phyloP scores from a whole-genome alignment of 1,140 invertebrate genomes.

The Pogonomyrmex barbatus region DNA sequence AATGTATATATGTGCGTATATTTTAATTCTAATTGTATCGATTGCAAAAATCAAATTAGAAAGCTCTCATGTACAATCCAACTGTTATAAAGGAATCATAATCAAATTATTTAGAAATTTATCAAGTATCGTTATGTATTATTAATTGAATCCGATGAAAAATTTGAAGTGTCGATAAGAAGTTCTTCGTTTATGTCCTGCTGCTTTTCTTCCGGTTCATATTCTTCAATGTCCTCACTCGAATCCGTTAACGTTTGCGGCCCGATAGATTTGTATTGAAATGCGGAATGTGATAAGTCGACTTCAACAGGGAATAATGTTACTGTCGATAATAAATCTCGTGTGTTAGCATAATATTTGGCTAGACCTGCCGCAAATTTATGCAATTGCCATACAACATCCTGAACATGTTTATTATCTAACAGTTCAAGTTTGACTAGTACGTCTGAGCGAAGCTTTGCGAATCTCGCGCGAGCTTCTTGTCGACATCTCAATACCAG shows the following conservation, averaged over 20 bases:
- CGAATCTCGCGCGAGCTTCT: conserved; percentile 96
- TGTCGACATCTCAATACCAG: conserved; percentile 97
- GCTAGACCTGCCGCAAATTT: conserved; percentile 93
- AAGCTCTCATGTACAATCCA: neutral
- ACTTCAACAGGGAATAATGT: conserved; percentile 98
- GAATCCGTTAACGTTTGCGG: conserved; percentile 85
- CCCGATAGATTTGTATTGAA: conserved; percentile 93
- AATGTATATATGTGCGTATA: neutral
- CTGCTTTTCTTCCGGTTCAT: conserved; percentile 77
- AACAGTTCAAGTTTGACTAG: conserved; percentile 98
- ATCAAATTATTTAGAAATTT: neutral
- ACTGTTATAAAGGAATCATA: conserved; percentile 5
- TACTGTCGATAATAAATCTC: conserved; percentile 90
- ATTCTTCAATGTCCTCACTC: conserved; percentile 85
- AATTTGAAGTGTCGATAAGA: conserved; percentile 71
- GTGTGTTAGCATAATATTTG: conserved; percentile 89
- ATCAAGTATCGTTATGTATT: conserved; percentile 59
- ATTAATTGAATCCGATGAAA: conserved; percentile 50
- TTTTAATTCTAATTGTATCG: conserved; percentile 5
- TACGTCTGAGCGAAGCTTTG: conserved; percentile 96
- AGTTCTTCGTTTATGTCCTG: conserved; percentile 63
- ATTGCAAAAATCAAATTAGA: neutral
- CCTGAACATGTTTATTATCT: conserved; percentile 99
- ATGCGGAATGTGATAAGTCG: conserved; percentile 96
- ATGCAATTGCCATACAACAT: conserved; percentile 94